Conservation (phyloP, 1,140 invertebrate genomes). For the Ooceraea biroi region DNA sequence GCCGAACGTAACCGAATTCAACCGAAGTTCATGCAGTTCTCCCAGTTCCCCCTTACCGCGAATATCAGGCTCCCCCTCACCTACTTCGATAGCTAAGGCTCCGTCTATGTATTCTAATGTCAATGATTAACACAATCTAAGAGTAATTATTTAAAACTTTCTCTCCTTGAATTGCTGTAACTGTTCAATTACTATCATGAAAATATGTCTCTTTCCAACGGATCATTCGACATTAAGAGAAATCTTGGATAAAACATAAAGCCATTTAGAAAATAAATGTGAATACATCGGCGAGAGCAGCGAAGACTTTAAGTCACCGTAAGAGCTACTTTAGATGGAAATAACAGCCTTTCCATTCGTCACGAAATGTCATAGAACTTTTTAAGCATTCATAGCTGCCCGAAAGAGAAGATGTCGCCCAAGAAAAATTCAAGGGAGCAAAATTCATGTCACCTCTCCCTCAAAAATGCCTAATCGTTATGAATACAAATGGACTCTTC, state of each 20-base stretch:
- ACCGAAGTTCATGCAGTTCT: too few species aligned
- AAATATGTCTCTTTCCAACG: too few species aligned
- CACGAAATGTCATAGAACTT: conserved; percentile 4
- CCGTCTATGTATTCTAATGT: too few species aligned
- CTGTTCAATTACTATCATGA: too few species aligned
- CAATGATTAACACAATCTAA: too few species aligned
- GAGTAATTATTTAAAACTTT: too few species aligned
- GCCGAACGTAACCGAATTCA: too few species aligned
- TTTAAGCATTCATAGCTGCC: conserved; percentile 19
- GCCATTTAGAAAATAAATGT: conserved; percentile 3
- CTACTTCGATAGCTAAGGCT: too few species aligned
- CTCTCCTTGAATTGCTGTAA: too few species aligned
- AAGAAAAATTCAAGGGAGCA: neutral
- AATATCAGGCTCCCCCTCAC: too few species aligned
- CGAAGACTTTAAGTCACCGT: neutral
- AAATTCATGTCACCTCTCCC: neutral
- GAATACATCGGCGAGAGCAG: neutral
- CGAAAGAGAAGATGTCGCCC: neutral
- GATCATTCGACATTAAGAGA: too few species aligned
- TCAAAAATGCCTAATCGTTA: conserved; percentile 3
- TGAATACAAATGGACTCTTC: neutral
- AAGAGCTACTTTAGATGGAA: neutral
- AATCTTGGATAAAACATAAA: neutral
- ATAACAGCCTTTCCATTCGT: conserved; percentile 2
- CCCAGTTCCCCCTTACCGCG: too few species aligned